These are phyloP conservation scores for Drosophila micromelanica DNA, from an alignment of 1,140 invertebrate genomes.

Conservation along the genomic window DNA sequence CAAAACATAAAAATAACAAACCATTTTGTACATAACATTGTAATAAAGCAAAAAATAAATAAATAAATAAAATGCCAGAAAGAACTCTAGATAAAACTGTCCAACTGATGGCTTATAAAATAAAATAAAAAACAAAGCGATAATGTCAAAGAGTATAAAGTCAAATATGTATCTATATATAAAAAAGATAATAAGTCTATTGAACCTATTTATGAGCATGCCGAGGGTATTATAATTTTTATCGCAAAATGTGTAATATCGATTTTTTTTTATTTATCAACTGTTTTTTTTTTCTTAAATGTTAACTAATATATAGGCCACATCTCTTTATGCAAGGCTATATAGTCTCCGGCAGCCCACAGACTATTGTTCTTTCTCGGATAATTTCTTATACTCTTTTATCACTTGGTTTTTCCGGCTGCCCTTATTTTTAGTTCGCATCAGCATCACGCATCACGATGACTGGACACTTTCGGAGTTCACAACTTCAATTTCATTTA, in stretches of 20 bases:
- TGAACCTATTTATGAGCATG: background rate
- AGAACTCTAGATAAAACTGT: background rate
- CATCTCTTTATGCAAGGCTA: no score
- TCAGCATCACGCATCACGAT: conserved; percentile 44
- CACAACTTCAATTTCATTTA: background rate
- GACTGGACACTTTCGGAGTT: conserved; percentile 5
- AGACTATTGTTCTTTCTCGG: no score
- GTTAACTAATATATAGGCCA: no score
- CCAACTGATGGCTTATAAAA: background rate
- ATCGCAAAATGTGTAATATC: no score
- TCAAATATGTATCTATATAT: background rate
- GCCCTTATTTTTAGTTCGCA: background rate
- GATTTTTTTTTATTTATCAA: no score
- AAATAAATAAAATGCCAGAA: background rate
- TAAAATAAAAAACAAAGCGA: background rate
- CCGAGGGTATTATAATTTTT: no score
- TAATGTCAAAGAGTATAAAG: conserved; percentile 5
- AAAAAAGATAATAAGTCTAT: background rate
- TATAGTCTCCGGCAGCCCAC: no score
- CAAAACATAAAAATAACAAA: background rate
- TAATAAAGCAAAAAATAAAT: no score
- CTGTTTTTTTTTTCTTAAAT: no score
- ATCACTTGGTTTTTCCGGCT: background rate
- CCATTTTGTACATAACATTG: no score
- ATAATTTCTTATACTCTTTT: background rate